A percentile compares a stretch with the other conserved stretches of the same genome.
Evolutionary conservation across 2,113 vertebrate species (phyloP).

Genomic region (Otolemur garnettii): DNA sequence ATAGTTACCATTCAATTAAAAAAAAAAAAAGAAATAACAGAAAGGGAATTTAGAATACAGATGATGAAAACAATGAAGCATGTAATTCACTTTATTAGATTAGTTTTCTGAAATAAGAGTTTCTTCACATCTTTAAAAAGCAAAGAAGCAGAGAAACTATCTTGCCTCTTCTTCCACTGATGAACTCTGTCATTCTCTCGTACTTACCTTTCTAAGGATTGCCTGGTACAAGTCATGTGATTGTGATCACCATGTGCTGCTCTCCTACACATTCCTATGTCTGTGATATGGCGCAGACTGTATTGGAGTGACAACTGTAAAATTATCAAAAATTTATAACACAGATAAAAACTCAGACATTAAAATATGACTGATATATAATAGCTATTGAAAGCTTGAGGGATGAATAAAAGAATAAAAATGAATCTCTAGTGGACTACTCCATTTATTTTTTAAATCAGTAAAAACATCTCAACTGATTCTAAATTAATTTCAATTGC

Average conservation of each 20-base stretch:
- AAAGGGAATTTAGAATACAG: no score
- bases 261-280: fast-evolving
- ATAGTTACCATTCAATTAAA: no score
- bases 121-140: not conserved
- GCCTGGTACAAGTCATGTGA: not conserved
- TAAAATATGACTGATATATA: not conserved
- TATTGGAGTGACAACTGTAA: not conserved
- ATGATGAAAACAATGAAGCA: no score
- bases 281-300: not conserved
- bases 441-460: not conserved
- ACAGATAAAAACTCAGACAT: not conserved
- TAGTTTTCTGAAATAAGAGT: not conserved
- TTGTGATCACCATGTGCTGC: not conserved
- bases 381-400: not conserved
- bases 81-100: not conserved
- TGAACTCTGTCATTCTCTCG: not conserved
- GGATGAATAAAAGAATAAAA: not conserved
- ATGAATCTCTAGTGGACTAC: not conserved
- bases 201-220: not conserved
- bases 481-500: not conserved
- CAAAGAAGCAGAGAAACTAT: not conserved
- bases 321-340: not conserved
- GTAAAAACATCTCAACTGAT: not conserved
- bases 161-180: not conserved
- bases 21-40: no score